Base-by-base conservation (phyloP, 2,888 invertebrate genomes). In the Trichogramma evanescens region DNA sequence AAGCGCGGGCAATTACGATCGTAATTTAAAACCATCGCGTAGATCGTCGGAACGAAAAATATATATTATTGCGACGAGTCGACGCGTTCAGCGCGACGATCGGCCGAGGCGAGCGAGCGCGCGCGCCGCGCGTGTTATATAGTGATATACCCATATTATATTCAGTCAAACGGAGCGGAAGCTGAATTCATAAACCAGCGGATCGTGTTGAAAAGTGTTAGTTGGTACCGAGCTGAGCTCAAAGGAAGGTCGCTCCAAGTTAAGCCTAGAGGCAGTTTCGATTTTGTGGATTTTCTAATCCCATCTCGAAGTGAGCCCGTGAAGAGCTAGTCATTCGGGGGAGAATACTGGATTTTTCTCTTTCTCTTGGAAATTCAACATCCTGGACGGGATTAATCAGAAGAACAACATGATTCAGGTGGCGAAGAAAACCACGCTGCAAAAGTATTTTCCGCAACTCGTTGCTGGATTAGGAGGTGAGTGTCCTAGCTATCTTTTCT, bases 401-500 rank as follows among this genome's bases (percentile, higher is more conserved):
- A 26, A 26, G 26, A 26, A 26, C 26, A 26, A 43, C 39, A 63
- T 63, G 63, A 56, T 56, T 7, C 63, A 63, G 44, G 53, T 58
- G 40, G 26, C 54, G 9, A 40, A 4, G 4, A 61, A 63, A 10
- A 56, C 63, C 0, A 52, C 56, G 8, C 53, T 63, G 53, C 54
- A 46, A 40, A 63, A 58, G 13, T 63, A 56, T 5, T 50, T 57
- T 0, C 63, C 63, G 38, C 63, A 63, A 7, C 43, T 63, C 2
- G 4, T 63, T 26, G 50, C 63, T 6, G 60, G 63, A 1, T 63
- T 60, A 56, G 56, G 63, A 43, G 63, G 63, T 63, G 46, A 61
- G 60, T 60, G 6, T 8, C 9, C 5, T 49, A 26, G 42, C 8
- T 50, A 2, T 2, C 2, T 26, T 26, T 26, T 26, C 26, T 26